A percentile compares a stretch with the other conserved stretches of the same genome.
These are phyloP conservation scores for Galerucella pusilla DNA, from an alignment of 2,888 invertebrate species.

Conservation along the genomic window DNA sequence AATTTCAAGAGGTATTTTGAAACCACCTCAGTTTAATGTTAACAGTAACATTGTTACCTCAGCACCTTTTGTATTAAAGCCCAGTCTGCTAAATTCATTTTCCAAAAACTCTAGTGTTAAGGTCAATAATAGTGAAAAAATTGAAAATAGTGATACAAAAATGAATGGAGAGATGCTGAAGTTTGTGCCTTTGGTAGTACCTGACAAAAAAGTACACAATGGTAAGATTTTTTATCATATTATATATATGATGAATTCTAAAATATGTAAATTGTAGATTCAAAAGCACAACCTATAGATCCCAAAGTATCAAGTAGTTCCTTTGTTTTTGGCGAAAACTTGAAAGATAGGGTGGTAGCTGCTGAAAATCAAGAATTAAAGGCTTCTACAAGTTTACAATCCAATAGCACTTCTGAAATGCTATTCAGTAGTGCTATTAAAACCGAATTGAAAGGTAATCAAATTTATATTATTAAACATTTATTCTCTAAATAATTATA, in stretches of 20 bases:
- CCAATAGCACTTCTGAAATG: slow-evolving; percentile 71
- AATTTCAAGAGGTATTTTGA: slow-evolving; percentile 52
- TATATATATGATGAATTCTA: not conserved
- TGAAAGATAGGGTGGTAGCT: slow-evolving; percentile 81
- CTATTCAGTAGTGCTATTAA: slow-evolving; percentile 79
- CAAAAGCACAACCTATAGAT: slow-evolving; percentile 24
- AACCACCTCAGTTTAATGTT: slow-evolving; percentile 55
- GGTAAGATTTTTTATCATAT: not conserved
- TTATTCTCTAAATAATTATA: not conserved
- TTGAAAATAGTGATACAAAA: slow-evolving; percentile 52
- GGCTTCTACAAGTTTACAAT: slow-evolving; percentile 58
- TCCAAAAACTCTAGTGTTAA: slow-evolving; percentile 47
- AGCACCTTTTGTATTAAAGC: slow-evolving; percentile 57
- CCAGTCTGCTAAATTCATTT: slow-evolving; percentile 62
- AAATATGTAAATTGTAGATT: slow-evolving; percentile 6
- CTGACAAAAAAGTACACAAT: slow-evolving; percentile 48
- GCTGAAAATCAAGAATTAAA: slow-evolving; percentile 60
- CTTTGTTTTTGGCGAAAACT: slow-evolving; percentile 93
- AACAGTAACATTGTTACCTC: slow-evolving; percentile 49
- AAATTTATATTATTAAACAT: not conserved
- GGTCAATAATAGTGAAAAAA: slow-evolving; percentile 45
- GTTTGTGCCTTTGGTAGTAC: slow-evolving; percentile 61
- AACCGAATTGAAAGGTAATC: slow-evolving; percentile 48
- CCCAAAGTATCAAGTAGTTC: slow-evolving; percentile 65
- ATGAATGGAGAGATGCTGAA: slow-evolving; percentile 60